phyloP scores from a whole-genome alignment of 2,113 vertebrate genomes.

The Tylochromis polylepis region DNA sequence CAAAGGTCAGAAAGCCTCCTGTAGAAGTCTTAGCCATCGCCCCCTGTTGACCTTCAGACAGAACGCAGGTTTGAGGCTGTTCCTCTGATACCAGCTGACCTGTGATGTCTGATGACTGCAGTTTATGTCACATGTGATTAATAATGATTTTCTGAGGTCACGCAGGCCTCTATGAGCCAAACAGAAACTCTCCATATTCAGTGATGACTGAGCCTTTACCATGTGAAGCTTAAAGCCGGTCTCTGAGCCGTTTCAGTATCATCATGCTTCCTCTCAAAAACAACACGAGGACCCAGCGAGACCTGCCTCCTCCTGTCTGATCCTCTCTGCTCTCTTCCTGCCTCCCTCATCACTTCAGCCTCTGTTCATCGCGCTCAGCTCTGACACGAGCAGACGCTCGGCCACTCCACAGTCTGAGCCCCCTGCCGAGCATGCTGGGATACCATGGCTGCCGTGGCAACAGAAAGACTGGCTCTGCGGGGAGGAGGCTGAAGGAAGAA shows the following conservation, averaged over 20 bases:
- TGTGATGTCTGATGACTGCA: background rate
- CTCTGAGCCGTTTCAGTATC: background rate
- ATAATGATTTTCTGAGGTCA: background rate
- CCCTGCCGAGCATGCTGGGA: conserved; percentile 12
- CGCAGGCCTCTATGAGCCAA: background rate
- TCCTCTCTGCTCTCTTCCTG: background rate
- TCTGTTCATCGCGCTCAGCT: background rate
- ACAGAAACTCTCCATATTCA: background rate
- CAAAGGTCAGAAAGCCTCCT: background rate
- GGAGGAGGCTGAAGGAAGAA: background rate
- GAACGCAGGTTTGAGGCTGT: background rate
- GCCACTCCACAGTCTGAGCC: background rate
- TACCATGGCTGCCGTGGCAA: conserved; percentile 6
- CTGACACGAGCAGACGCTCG: background rate
- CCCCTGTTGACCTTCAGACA: background rate
- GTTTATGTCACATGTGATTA: background rate
- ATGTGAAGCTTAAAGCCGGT: background rate
- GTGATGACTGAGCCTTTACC: background rate
- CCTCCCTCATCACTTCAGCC: background rate
- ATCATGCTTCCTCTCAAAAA: background rate
- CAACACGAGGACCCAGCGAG: background rate
- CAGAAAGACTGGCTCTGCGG: background rate
- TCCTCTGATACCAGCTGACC: background rate
- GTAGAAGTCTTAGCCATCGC: background rate
- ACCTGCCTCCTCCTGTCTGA: background rate